Evolutionary conservation across 2,797 vertebrate genomes (phyloP), one percentile per base, ranked within the genome.

Genomic region (Psittacula echo): DNA sequence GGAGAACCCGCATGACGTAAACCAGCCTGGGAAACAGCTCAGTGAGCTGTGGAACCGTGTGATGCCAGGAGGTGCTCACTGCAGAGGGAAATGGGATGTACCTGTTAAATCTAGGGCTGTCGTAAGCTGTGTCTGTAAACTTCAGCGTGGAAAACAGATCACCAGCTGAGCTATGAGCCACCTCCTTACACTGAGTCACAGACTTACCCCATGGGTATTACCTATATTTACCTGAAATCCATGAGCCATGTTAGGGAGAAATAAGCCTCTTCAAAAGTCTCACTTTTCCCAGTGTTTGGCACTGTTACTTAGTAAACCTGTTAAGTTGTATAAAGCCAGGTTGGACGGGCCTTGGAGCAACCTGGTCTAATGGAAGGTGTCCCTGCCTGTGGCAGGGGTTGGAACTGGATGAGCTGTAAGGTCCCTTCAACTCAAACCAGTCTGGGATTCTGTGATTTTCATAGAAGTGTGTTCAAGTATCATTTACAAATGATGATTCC

Each of bases 151-250:
- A 58, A 54, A 42, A 47, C 21, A 10, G 27, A 23, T 1, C 8
- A 2, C 32, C 24, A 41, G 7, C 51, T 67, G 58, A 78, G 67
- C 45, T 65, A 12, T 1, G 1, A 53, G 60, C 48, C 0, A 0
- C 16, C 30, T 51, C 51, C n/a, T 65, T 50, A 10, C 21, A 45
- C 32, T 3, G 4, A 15, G 14, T 56, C 26, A 17, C 1, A 2
- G 50, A 34, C 48, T 67, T 47, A 15, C 13, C n/a, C 30, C 18
- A 5, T 32, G 50, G 47, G 4, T 51, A n/a, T 30, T 66, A 41
- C 32, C 41, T 26, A 5, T 54, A 8, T 56, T 68, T 60, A 24
- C 30, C 56, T 14, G 2, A 56, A 84, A 44, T 61, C 66, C 32
- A 2, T 11, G 13, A 79, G n/a, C 37, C 13, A 3, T 7, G 10